Evolutionary conservation across 2,113 vertebrate genomes (phyloP), one percentile per base, ranked within the genome.

Genomic region (Ageneiosus marmoratus): DNA sequence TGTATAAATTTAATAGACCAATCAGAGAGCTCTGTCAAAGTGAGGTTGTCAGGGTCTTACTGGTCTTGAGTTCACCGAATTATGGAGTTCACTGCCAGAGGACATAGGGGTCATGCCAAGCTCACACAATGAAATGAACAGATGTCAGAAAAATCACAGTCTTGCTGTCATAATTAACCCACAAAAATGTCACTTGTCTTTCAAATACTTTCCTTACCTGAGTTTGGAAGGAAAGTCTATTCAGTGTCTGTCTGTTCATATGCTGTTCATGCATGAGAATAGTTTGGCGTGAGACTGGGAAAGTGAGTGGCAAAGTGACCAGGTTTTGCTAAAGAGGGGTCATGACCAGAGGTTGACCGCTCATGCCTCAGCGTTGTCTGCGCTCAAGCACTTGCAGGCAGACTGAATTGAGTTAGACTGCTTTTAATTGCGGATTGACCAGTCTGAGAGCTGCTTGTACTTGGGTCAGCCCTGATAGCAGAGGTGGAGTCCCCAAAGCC

Each of bases 401-500:
- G 91, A 88, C 72, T 82, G 88, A 94, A 94, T 94, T 90, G 89
- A 92, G 92, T 94, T 94, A 92, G 90, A 93, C 90, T 88, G 90
- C 91, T 92, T 93, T 92, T 93, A 94, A 94, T 94, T 93, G 92
- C 90, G 91, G 92, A 94, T 93, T 94, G 93, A 94, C 92, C 93
- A 86, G 92, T 95, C 92, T 93, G 92, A 91, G 91, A 91, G 92
- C 89, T 87, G 90, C 87, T 90, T 86, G 88, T 51, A 86, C 86
- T 79, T 89, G 91, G 93, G 93, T 93, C 93, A 92, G 73, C 84
- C 87, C 70, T 79, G 85, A 88, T 87, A 88, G 86, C 91, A 91
- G 86, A 89, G 87, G 75, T 84, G 62, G 83, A 93, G 92, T 94
- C 92, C 91, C 92, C 81, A 88, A 90, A 89, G 89, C 92, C 92